Conservation (phyloP, 23 tunicate genomes). For the Phallusia fumigata region DNA sequence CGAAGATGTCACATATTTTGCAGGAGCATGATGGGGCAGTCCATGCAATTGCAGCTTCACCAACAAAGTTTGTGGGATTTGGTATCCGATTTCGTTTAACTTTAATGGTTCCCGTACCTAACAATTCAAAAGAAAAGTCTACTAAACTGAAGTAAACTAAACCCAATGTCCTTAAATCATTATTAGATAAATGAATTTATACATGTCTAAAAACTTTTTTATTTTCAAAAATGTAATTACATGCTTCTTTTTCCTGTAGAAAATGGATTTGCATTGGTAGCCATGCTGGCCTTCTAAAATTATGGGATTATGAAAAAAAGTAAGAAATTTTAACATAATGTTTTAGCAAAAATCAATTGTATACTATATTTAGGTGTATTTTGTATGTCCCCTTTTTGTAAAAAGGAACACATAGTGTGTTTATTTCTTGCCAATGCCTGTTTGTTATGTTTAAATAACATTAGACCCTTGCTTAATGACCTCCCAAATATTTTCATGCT, state of each 20-base stretch:
- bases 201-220: too few relatives aligned
- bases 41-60: constrained; percentile 70
- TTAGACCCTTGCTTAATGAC: too few relatives aligned
- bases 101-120: background rate
- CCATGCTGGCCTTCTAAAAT: constrained; percentile 68
- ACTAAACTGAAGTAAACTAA: too few relatives aligned
- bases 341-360: background rate
- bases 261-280: constrained; percentile 87
- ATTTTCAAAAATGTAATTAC: too few relatives aligned
- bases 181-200: too few relatives aligned
- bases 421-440: too few relatives aligned
- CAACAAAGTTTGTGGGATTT: constrained; percentile 50
- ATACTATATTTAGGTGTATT: too few relatives aligned
- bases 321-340: constrained; percentile 23
- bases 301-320: constrained; percentile 80
- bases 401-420: too few relatives aligned
- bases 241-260: constrained; percentile 21
- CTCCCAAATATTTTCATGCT: too few relatives aligned
- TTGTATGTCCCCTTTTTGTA: too few relatives aligned
- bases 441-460: too few relatives aligned
- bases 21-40: constrained; percentile 76
- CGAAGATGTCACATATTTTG: constrained; percentile 30
- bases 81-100: background rate
- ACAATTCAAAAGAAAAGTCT: background rate
- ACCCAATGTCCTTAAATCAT: too few relatives aligned